phyloP scores from a whole-genome alignment of 2,797 vertebrate species.

The Falco berigora region DNA sequence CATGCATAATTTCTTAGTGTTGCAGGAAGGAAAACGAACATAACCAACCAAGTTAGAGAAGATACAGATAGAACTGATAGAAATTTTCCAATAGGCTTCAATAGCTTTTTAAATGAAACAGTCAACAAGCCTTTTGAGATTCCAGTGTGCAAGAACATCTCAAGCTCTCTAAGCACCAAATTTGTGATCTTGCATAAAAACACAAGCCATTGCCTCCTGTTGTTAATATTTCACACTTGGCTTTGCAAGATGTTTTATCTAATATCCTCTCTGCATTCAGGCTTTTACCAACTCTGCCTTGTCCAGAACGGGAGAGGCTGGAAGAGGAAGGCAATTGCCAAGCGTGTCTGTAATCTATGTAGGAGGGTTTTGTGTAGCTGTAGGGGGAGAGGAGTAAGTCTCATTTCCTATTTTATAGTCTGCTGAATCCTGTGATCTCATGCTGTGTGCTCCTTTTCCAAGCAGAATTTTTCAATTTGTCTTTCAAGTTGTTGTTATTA shows the following conservation, averaged over 20 bases:
- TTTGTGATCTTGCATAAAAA: constrained; percentile 58
- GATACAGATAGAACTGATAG: neutral
- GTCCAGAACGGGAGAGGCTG: neutral
- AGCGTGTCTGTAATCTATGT: constrained; percentile 30
- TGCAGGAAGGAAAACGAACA: neutral
- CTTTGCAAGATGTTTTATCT: constrained; percentile 50
- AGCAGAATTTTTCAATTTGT: constrained; percentile 54
- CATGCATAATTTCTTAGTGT: neutral
- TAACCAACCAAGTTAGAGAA: neutral
- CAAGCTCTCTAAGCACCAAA: neutral
- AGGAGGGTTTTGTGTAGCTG: constrained; percentile 47
- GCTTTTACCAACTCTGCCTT: constrained; percentile 22
- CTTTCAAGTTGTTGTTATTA: constrained; percentile 36
- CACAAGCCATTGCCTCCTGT: constrained; percentile 28
- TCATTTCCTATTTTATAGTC: constrained; percentile 64
- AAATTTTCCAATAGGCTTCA: neutral
- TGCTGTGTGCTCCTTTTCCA: constrained; percentile 42
- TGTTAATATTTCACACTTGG: constrained; percentile 59
- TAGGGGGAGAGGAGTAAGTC: constrained; percentile 41
- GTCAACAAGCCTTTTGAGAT: constrained; percentile 14
- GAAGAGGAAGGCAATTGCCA: constrained; percentile 46
- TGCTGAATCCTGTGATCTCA: constrained; percentile 49
- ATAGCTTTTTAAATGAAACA: constrained; percentile 19
- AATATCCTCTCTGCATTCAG: constrained; percentile 10
- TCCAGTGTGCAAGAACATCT: neutral